phyloP scores from a whole-genome alignment of 2,888 invertebrate species.

The Clistopyga incitator region DNA sequence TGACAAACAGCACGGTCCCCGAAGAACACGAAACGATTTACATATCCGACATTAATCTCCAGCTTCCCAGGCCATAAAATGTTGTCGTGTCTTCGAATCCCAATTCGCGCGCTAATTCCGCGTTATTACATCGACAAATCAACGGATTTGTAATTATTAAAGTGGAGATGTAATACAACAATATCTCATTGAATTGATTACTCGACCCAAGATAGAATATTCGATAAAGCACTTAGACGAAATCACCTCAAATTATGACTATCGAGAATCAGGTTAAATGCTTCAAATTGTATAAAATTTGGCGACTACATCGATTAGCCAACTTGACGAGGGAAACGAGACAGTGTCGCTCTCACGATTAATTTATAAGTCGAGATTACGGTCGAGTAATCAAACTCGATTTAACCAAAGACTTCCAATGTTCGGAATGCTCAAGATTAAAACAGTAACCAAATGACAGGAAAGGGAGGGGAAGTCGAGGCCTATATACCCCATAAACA shows the following conservation, averaged over 20 bases:
- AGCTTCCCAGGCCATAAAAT: conserved; percentile 62
- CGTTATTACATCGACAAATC: conserved; percentile 15
- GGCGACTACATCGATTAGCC: conserved; percentile 4
- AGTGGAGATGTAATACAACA: not conserved
- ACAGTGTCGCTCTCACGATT: conserved; percentile 17
- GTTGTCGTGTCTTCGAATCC: conserved; percentile 52
- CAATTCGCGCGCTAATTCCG: conserved; percentile 71
- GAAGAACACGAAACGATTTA: conserved; percentile 76
- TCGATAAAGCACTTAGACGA: conserved; percentile 15
- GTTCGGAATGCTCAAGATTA: not conserved
- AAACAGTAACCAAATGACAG: conserved; percentile 13
- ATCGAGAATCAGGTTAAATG: conserved; percentile 32
- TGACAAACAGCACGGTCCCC: conserved; percentile 75
- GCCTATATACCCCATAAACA: conserved; percentile 79
- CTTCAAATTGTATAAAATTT: conserved; percentile 21
- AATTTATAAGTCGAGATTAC: conserved; percentile 41
- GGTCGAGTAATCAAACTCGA: conserved; percentile 76
- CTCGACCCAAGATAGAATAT: not conserved
- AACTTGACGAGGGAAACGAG: conserved; percentile 6
- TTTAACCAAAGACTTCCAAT: conserved; percentile 73
- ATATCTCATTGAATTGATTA: conserved; percentile 14
- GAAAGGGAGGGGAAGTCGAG: conserved; percentile 36
- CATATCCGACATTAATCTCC: conserved; percentile 76
- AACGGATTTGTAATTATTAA: conserved; percentile 28
- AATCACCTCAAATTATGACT: conserved; percentile 18